phyloP scores from a whole-genome alignment of 2,888 invertebrate species.

The Brenthis hecate region DNA sequence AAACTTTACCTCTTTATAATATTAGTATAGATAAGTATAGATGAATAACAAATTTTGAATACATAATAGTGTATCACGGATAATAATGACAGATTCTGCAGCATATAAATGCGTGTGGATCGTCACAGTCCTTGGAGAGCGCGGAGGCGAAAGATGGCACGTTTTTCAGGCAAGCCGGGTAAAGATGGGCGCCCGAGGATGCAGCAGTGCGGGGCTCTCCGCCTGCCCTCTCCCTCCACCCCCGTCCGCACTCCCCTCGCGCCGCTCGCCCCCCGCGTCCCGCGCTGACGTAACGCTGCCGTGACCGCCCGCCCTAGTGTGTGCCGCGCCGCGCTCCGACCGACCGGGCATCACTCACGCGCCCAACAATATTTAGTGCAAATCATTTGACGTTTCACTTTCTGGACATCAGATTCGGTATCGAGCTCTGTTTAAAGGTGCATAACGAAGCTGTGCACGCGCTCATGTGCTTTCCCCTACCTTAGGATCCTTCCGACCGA shows the following conservation, averaged over 20 bases:
- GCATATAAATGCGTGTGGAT: constrained; percentile 17
- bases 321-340: constrained; percentile 77
- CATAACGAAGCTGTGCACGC: constrained; percentile 60
- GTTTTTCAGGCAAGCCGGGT: constrained; percentile 69
- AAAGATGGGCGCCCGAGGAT: constrained; percentile 74
- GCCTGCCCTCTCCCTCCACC: constrained; percentile 42
- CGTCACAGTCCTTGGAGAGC: constrained; percentile 41
- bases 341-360: constrained; percentile 63
- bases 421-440: constrained; percentile 69
- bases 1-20: no score
- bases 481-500: constrained; percentile 65
- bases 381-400: constrained; percentile 76
- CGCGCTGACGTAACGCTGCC: constrained; percentile 80
- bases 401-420: constrained; percentile 64
- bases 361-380: constrained; percentile 69
- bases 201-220: constrained; percentile 72
- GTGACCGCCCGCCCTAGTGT: constrained; percentile 79
- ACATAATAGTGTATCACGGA: not conserved
- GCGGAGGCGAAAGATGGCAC: constrained; percentile 63
- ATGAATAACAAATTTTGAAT: not conserved
- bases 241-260: constrained; percentile 43
- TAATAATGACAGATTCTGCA: not conserved
- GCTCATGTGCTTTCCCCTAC: constrained; percentile 48
- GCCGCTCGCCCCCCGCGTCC: constrained; percentile 57
- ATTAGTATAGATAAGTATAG: no score